phyloP scores from a whole-genome alignment of 2,888 invertebrate genomes.

The Sepioteuthis lessoniana region DNA sequence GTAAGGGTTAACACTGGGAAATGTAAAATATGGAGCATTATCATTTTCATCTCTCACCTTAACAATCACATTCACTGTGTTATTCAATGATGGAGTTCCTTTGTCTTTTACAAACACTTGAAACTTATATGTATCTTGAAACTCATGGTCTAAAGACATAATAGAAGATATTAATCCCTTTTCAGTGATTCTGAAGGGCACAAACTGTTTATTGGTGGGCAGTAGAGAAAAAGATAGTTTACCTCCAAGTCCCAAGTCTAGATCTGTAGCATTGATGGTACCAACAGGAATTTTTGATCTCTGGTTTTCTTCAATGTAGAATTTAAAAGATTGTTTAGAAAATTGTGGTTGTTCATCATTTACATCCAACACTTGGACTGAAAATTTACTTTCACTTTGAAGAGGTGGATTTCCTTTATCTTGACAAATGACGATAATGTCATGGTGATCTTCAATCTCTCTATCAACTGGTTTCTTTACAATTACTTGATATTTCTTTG shows the following conservation, averaged over 20 bases:
- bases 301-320: slow-evolving; percentile 20
- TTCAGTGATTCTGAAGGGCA: neutral
- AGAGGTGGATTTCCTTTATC: slow-evolving; percentile 33
- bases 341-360: slow-evolving; percentile 14
- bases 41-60: slow-evolving; percentile 33
- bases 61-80: neutral
- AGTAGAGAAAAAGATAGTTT: neutral
- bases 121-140: neutral
- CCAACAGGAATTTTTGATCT: neutral
- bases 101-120: neutral
- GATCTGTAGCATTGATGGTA: neutral
- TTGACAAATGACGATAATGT: neutral
- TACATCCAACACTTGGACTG: neutral
- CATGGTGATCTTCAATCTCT: slow-evolving; percentile 12
- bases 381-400: neutral
- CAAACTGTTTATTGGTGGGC: neutral
- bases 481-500: slow-evolving; percentile 23
- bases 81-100: neutral
- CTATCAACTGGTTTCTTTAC: neutral
- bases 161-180: neutral
- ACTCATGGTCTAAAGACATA: slow-evolving; percentile 2
- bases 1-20: neutral
- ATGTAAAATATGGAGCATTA: slow-evolving; percentile 23
- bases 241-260: slow-evolving; percentile 11
- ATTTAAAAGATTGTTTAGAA: neutral